Conservation (phyloP, 2,113 vertebrate species). For the Ovibos moschatus region DNA sequence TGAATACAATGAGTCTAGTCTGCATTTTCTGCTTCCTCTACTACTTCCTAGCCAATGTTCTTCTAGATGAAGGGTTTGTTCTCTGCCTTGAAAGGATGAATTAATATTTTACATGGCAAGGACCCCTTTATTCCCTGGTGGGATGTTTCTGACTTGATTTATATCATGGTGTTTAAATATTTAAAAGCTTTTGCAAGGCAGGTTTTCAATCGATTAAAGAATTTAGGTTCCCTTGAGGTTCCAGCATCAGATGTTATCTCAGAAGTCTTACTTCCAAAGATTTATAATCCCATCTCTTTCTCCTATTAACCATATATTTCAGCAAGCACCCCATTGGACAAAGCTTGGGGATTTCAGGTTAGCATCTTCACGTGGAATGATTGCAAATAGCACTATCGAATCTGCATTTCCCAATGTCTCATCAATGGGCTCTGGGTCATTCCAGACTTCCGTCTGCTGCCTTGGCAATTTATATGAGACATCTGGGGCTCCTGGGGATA, state of each 20-base stretch:
- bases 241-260: constrained; percentile 50
- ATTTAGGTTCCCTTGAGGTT: constrained; percentile 51
- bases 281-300: constrained; percentile 57
- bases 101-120: constrained; percentile 69
- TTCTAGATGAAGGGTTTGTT: constrained; percentile 54
- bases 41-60: neutral
- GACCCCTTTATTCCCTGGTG: constrained; percentile 48
- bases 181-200: constrained; percentile 69
- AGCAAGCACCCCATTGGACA: neutral
- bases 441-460: neutral
- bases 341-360: neutral
- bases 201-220: constrained; percentile 65
- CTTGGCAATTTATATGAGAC: neutral
- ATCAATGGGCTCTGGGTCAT: neutral
- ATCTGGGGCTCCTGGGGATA: neutral
- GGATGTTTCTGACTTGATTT: constrained; percentile 65
- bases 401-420: neutral
- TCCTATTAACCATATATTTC: constrained; percentile 31
- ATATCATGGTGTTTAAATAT: constrained; percentile 62
- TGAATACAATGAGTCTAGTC: neutral
- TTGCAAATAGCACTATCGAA: neutral
- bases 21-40: neutral
- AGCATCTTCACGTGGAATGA: neutral
- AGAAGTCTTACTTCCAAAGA: constrained; percentile 56
- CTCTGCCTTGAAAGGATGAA: constrained; percentile 58